These are phyloP conservation scores for Papilio gigon DNA, from an alignment of 2,888 invertebrate genomes.

Conservation along the genomic window DNA sequence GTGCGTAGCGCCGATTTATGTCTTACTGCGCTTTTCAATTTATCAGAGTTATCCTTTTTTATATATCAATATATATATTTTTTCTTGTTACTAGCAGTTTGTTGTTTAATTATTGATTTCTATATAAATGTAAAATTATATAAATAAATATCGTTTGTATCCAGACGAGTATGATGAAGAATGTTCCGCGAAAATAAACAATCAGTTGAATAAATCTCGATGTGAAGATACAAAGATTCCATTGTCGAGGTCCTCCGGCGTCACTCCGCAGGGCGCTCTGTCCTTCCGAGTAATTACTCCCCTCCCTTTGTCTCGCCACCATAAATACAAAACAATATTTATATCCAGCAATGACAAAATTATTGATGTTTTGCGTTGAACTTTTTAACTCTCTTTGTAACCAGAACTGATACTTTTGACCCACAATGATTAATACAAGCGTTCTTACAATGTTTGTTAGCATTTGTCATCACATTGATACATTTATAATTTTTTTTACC, in stretches of 20 bases:
- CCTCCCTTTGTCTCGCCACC: slow-evolving; percentile 57
- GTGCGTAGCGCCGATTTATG: slow-evolving; percentile 46
- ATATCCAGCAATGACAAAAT: slow-evolving; percentile 34
- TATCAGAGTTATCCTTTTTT: slow-evolving; percentile 35
- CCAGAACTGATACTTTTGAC: background rate
- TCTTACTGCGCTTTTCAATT: slow-evolving; percentile 47
- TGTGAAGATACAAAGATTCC: slow-evolving; percentile 29
- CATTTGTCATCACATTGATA: too few relatives aligned
- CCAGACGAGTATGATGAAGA: background rate
- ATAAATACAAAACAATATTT: slow-evolving; percentile 56
- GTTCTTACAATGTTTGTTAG: too few relatives aligned
- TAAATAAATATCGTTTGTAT: background rate
- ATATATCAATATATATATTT: slow-evolving; percentile 31
- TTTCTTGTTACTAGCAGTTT: slow-evolving; percentile 7
- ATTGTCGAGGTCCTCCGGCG: slow-evolving; percentile 49
- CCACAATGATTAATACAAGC: background rate
- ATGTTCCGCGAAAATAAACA: slow-evolving; percentile 48
- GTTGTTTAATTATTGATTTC: background rate
- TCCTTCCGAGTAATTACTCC: slow-evolving; percentile 70
- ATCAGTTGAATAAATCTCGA: slow-evolving; percentile 59
- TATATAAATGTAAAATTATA: background rate
- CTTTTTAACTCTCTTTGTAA: slow-evolving; percentile 27
- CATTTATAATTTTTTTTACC: too few relatives aligned
- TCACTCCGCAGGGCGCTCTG: slow-evolving; percentile 73
- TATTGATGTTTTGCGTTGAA: slow-evolving; percentile 29